phyloP scores from a whole-genome alignment of 1,140 invertebrate genomes.

The Drosophila nigrodunni region DNA sequence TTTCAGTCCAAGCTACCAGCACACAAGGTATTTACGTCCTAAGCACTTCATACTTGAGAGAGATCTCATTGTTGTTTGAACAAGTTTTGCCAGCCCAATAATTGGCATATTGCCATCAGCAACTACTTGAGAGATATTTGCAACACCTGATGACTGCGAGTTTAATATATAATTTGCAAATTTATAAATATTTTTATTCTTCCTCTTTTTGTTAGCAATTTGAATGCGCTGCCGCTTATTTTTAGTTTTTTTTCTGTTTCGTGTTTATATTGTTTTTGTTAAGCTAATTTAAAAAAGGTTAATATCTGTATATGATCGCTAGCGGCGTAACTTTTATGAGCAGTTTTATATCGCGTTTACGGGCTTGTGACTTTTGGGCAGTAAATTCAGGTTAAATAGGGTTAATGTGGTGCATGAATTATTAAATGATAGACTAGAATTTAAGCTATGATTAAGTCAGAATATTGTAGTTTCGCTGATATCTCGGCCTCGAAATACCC shows the following conservation, averaged over 20 bases:
- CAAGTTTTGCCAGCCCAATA: conserved; percentile 27
- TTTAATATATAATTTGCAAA: conserved; percentile 62
- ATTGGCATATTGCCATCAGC: conserved; percentile 60
- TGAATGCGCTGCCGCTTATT: conserved; percentile 10
- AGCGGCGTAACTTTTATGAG: conserved; percentile 16
- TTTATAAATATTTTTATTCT: conserved; percentile 22
- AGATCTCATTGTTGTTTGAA: conserved; percentile 42
- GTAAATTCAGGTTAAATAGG: conserved; percentile 58
- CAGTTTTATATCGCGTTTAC: conserved; percentile 41
- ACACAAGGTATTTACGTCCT: neutral
- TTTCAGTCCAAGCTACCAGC: neutral
- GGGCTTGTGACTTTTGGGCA: conserved; percentile 24
- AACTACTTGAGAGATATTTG: conserved; percentile 60
- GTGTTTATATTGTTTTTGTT: conserved; percentile 15
- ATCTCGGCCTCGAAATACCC: neutral
- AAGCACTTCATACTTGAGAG: neutral
- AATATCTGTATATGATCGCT: conserved; percentile 54
- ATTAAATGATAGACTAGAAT: conserved; percentile 3
- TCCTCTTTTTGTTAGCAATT: conserved; percentile 11
- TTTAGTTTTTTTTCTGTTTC: neutral
- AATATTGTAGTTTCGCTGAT: neutral
- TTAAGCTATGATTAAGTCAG: neutral
- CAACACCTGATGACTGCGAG: conserved; percentile 26
- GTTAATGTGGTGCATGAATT: conserved; percentile 55
- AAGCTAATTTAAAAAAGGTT: conserved; percentile 65